A percentile compares a stretch with the other conserved stretches of the same genome.
These are phyloP conservation scores for Panthera tigris DNA, from an alignment of 2,113 vertebrate genomes.

Conservation along the genomic window DNA sequence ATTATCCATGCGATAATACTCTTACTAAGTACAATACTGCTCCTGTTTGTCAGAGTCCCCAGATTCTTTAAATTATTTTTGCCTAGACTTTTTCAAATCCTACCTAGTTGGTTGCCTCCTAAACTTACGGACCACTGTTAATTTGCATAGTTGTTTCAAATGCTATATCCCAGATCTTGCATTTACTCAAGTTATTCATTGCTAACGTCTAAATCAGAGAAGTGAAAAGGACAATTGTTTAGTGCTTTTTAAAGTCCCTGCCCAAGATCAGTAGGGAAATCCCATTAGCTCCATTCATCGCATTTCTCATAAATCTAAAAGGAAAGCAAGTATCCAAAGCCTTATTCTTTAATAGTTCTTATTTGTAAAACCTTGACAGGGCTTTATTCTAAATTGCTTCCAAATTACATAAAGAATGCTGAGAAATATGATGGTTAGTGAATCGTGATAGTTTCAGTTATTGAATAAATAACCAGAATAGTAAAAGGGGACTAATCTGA, in stretches of 20 bases:
- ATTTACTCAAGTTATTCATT: slow-evolving; percentile 56
- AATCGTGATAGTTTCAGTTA: slow-evolving; percentile 69
- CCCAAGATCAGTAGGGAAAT: slow-evolving; percentile 82
- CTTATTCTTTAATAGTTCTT: slow-evolving; percentile 78
- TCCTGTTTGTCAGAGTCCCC: not conserved
- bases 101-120: slow-evolving; percentile 31
- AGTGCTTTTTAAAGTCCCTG: slow-evolving; percentile 74
- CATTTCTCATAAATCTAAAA: slow-evolving; percentile 79
- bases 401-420: slow-evolving; percentile 78
- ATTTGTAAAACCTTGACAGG: slow-evolving; percentile 81
- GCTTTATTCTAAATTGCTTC: slow-evolving; percentile 81
- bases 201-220: slow-evolving; percentile 71
- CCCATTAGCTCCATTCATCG: slow-evolving; percentile 78
- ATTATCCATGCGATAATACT: not conserved
- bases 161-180: not conserved
- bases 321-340: slow-evolving; percentile 78
- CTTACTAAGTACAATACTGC: not conserved
- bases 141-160: slow-evolving; percentile 53
- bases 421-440: slow-evolving; percentile 81
- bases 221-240: slow-evolving; percentile 79
- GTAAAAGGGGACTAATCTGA: slow-evolving; percentile 68
- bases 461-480: slow-evolving; percentile 69
- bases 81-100: not conserved
- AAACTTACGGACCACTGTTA: not conserved
- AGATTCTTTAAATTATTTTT: slow-evolving; percentile 26